Base-by-base conservation (phyloP, 1,140 invertebrate genomes). In the Vollenhovia emeryi region DNA sequence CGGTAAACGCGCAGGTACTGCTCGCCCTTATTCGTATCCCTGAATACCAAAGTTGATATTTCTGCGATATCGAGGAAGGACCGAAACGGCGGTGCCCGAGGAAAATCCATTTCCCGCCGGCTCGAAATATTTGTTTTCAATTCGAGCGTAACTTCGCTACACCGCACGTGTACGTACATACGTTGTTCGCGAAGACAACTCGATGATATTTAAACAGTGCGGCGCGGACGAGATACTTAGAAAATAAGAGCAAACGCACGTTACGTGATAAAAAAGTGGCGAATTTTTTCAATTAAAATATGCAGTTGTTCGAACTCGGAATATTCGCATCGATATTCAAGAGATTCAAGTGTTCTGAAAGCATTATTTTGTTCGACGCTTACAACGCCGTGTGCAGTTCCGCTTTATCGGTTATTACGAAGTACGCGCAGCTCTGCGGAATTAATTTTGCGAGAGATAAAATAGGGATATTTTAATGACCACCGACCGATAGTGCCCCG, bases 41-140 rank as follows among this genome's bases (percentile, higher is more conserved):
- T 52, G 30, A 69, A 55, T 52, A 30, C 5, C 27, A 55, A 69
- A 69, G 48, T 79, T 55, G 48, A 79, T 24, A 64, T 64, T 69
- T 1, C 24, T 13, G 6, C 43, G 45, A 80, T 80, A 69, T 80
- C 66, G 62, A 40, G 36, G 8, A 68, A 52, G 48, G 3, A 80
- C 2, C 24, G n/a, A 33, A 50, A 48, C 6, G 24, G n/a, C 6
- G 15, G 13, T 24, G 2, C 11, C 21, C 13, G 2, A 3, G 15
- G 9, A 36, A 27, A 52, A 50, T 24, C 30, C 30, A 55, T 80
- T 55, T 68, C 18, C 5, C 13, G 1, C 48, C n/a, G 15, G 21
- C 33, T 69, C 18, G 27, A 69, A 50, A 33, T 48, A 64, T 30
- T 48, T 48, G n/a, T 30, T 33, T 33, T 45, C 43, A 48, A 78